These are phyloP conservation scores for Graptemys geographica DNA, from an alignment of 2,797 vertebrate species.

Conservation along the genomic window DNA sequence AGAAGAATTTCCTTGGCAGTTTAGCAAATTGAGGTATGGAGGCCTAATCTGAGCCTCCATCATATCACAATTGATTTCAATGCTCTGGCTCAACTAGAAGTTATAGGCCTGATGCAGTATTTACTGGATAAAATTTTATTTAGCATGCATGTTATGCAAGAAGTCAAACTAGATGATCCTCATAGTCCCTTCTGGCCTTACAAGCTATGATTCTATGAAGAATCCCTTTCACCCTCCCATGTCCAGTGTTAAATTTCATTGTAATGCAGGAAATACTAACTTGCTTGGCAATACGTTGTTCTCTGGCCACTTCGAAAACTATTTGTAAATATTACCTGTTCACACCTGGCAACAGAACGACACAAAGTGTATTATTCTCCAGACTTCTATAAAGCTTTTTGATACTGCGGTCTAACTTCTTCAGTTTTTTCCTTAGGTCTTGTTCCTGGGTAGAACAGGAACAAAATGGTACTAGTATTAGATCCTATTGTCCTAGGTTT, in stretches of 20 bases:
- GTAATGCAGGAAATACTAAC: neutral
- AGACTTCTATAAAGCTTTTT: conserved; percentile 85
- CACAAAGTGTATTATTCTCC: conserved; percentile 83
- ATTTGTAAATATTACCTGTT: conserved; percentile 67
- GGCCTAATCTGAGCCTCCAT: neutral
- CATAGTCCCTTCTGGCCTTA: neutral
- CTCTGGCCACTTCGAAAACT: neutral
- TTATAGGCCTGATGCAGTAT: neutral
- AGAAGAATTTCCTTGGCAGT: neutral
- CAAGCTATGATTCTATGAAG: neutral
- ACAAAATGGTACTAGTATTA: neutral
- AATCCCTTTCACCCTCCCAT: neutral
- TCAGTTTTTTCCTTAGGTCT: conserved; percentile 77
- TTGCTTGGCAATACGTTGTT: neutral
- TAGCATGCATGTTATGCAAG: no score
- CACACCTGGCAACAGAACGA: conserved; percentile 86
- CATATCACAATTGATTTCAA: neutral
- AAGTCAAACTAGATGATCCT: neutral
- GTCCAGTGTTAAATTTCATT: neutral
- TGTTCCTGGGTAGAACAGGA: conserved; percentile 69
- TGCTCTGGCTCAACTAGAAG: neutral
- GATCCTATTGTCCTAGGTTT: neutral
- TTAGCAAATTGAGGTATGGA: no score
- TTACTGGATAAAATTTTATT: neutral
- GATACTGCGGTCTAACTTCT: conserved; percentile 83